Evolutionary conservation across 2,797 vertebrate genomes (phyloP), one percentile per base, ranked within the genome.

Genomic region (Huso huso): DNA sequence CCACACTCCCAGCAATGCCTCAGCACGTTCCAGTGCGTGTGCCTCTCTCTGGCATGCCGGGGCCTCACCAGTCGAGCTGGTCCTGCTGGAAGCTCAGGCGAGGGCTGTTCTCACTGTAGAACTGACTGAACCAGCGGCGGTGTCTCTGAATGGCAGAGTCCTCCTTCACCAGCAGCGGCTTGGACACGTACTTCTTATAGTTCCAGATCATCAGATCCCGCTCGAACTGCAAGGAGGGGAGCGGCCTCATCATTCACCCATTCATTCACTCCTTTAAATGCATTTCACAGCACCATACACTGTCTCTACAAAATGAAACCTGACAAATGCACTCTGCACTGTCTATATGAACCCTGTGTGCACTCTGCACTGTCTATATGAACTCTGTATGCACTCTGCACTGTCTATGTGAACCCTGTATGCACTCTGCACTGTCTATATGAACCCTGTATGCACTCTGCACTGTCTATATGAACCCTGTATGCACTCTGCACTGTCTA

Each of bases 171-270:
- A 93, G 86, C 51, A 94, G 72, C 0, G 91, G 93, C 67, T 87
- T 91, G 55, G 87, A 78, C 69, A 89, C 71, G 64, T 92, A 90
- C 67, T 77, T 90, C 83, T 94, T 94, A 71, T 94, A 93, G 74
- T 94, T 95, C 93, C 93, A 94, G 77, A 94, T 87, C 89, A 91
- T 91, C 52, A 94, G 75, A 1, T 93, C 92, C 0, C 91, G 84
- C 71, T 94, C 92, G 72, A 93, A 93, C 93, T 92, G 74, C 0
- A 5, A 2, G 13, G n/a, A 48, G 50, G 48, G 48, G 6, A 61
- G 48, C 6, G 3, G 15, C 15, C 15, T 18, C 15, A 13, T 9
- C 60, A 37, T 9, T 6, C 6, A 6, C 9, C 6, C 6, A 58
- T 6, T 11, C 1, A 58, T 13, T 11, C 10, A 58, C 10, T 11